These are phyloP conservation scores for Pogonocichla stellata DNA, from an alignment of 2,113 vertebrate species.

Conservation along the genomic window DNA sequence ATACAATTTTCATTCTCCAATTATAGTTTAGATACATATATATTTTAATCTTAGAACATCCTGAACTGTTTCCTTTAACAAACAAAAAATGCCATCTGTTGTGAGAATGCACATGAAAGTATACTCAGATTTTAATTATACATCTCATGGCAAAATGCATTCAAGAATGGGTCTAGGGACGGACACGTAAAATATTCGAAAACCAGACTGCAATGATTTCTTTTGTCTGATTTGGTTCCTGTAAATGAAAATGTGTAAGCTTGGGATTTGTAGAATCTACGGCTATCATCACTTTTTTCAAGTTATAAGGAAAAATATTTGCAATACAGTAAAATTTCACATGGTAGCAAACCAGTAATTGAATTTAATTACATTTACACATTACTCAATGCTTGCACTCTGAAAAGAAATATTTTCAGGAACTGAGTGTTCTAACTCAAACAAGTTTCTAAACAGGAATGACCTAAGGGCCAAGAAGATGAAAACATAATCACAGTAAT, in stretches of 20 bases:
- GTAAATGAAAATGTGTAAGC: constrained; percentile 26
- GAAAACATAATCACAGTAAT: constrained; percentile 18
- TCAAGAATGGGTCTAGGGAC: constrained; percentile 39
- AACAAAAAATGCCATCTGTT: constrained; percentile 71
- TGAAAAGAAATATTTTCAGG: constrained; percentile 36
- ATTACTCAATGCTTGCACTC: constrained; percentile 20
- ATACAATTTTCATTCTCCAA: constrained; percentile 39
- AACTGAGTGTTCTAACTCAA: constrained; percentile 11
- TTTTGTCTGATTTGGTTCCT: constrained; percentile 33
- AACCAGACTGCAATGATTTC: constrained; percentile 35
- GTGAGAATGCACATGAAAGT: constrained; percentile 63
- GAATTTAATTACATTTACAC: constrained; percentile 45
- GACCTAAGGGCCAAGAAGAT: not conserved
- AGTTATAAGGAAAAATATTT: constrained; percentile 39
- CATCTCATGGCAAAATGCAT: constrained; percentile 44
- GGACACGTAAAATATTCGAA: constrained; percentile 31
- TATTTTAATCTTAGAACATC: constrained; percentile 70
- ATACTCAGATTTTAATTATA: constrained; percentile 69
- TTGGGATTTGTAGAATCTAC: constrained; percentile 32
- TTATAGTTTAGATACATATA: constrained; percentile 52
- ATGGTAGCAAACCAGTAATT: constrained; percentile 12
- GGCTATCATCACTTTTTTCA: constrained; percentile 1
- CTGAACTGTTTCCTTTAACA: constrained; percentile 61
- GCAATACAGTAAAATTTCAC: constrained; percentile 16
- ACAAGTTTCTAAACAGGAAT: constrained; percentile 20